phyloP scores from a whole-genome alignment of 2,888 invertebrate genomes.

The Sesia bembeciformis region DNA sequence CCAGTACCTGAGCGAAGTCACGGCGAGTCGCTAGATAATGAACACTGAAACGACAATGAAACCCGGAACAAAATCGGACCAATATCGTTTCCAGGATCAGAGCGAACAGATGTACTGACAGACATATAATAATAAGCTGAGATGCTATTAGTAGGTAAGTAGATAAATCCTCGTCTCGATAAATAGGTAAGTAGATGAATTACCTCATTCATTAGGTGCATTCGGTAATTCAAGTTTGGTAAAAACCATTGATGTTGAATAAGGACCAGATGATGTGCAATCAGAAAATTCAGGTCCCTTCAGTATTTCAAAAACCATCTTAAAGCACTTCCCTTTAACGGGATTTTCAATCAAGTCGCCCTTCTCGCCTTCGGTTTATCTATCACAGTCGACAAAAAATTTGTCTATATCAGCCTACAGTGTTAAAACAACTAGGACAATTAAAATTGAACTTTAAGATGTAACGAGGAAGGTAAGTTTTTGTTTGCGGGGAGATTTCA shows the following conservation, averaged over 20 bases:
- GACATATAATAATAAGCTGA: no score
- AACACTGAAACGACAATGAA: no score
- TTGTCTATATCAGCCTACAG: constrained; percentile 40
- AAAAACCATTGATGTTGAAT: neutral
- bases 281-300: constrained; percentile 6
- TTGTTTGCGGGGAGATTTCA: constrained; percentile 10
- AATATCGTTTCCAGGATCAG: no score
- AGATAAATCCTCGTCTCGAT: no score
- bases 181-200: no score
- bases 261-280: neutral
- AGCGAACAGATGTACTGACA: no score
- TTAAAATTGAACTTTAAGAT: constrained; percentile 15
- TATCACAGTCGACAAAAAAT: constrained; percentile 53
- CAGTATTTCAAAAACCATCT: constrained; percentile 18
- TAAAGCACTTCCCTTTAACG: constrained; percentile 32
- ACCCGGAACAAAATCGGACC: no score
- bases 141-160: no score
- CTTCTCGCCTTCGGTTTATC: constrained; percentile 38
- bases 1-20: no score
- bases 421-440: constrained; percentile 7
- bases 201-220: no score
- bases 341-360: constrained; percentile 49
- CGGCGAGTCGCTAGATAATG: no score
- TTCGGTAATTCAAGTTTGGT: no score
- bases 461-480: constrained; percentile 18